These are phyloP conservation scores for Pterocles orientalis DNA, from an alignment of 2,113 vertebrate genomes.

Conservation along the genomic window DNA sequence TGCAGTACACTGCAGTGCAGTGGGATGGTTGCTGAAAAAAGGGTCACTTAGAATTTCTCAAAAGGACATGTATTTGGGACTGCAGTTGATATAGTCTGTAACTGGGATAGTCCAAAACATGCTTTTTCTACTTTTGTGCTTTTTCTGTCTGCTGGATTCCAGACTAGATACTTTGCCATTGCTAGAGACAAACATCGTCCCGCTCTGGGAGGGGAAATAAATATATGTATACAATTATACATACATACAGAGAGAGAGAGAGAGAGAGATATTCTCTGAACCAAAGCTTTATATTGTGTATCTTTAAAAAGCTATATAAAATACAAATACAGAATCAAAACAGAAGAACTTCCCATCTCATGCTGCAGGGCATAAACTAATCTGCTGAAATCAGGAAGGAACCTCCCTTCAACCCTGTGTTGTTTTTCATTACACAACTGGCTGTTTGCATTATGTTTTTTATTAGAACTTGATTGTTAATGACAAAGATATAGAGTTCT, in stretches of 20 bases:
- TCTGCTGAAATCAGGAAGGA: conserved; percentile 48
- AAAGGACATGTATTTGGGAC: neutral
- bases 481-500: conserved; percentile 47
- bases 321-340: conserved; percentile 14
- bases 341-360: neutral
- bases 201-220: neutral
- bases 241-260: neutral
- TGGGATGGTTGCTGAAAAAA: neutral
- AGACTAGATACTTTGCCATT: neutral
- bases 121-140: neutral
- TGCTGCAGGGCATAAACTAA: conserved; percentile 54
- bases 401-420: neutral
- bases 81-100: neutral
- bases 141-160: neutral
- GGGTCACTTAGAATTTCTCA: neutral
- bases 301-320: conserved; percentile 43
- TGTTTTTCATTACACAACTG: conserved; percentile 58
- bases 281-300: neutral
- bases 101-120: neutral
- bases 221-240: neutral
- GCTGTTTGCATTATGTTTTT: conserved; percentile 49
- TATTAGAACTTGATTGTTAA: conserved; percentile 63
- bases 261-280: neutral
- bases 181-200: neutral
- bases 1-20: neutral